Conservation (phyloP, 2,113 vertebrate species). For the Herpetotheres cachinnans region DNA sequence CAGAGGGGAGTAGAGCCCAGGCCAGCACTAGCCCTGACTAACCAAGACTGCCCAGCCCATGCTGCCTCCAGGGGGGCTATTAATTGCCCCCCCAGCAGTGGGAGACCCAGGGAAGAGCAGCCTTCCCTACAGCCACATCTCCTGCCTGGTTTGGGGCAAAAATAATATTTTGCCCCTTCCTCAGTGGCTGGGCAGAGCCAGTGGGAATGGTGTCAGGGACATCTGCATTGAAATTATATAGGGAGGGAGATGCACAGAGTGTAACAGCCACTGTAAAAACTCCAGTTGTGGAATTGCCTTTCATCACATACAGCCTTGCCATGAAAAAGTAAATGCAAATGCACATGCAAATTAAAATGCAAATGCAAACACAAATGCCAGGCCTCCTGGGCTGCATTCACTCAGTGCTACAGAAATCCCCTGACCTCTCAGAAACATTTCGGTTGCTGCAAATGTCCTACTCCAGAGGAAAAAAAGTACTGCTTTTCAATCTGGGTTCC, state of each 20-base stretch:
- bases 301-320: neutral
- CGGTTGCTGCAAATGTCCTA: neutral
- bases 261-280: neutral
- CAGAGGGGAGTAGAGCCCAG: neutral
- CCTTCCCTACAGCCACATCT: neutral
- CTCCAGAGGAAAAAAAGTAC: neutral
- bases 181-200: neutral
- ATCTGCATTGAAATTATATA: neutral
- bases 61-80: neutral
- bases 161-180: neutral
- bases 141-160: neutral
- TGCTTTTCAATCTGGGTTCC: neutral
- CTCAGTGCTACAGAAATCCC: neutral
- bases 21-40: neutral
- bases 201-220: neutral
- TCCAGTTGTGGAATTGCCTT: neutral
- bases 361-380: conserved; percentile 7
- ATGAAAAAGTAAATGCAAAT: conserved; percentile 6
- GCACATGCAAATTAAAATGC: conserved; percentile 12
- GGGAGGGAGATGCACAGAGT: neutral
- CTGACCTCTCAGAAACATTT: neutral
- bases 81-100: neutral
- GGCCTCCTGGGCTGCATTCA: neutral
- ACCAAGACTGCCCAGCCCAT: neutral
- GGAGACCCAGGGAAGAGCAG: neutral